Conservation (phyloP, 2,888 invertebrate genomes). For the Miltochrista miniata region DNA sequence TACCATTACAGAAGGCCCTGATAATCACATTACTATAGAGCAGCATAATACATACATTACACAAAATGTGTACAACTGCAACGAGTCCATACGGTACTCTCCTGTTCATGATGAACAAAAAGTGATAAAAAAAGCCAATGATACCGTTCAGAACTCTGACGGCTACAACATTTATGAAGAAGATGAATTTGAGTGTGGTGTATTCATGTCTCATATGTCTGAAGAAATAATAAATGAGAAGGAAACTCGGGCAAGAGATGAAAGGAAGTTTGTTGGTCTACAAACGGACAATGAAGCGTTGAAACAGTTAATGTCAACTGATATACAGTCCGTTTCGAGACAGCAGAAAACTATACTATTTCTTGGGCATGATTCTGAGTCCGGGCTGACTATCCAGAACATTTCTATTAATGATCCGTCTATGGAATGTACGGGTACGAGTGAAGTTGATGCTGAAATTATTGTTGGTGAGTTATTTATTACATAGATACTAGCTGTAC, state of each 20-base stretch:
- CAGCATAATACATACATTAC: constrained; percentile 69
- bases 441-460: constrained; percentile 45
- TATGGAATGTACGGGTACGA: constrained; percentile 49
- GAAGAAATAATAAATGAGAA: constrained; percentile 65
- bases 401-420: constrained; percentile 64
- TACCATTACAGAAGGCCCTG: constrained; percentile 48
- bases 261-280: constrained; percentile 48
- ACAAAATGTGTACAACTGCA: constrained; percentile 65
- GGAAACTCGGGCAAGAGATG: constrained; percentile 48
- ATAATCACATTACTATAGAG: constrained; percentile 57
- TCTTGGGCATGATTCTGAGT: constrained; percentile 60
- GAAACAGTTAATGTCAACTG: constrained; percentile 70
- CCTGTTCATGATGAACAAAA: constrained; percentile 50
- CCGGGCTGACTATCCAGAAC: constrained; percentile 71
- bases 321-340: constrained; percentile 61
- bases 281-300: constrained; percentile 61
- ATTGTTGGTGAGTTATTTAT: constrained; percentile 49
- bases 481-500: background rate
- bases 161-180: constrained; percentile 53
- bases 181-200: constrained; percentile 65
- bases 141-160: constrained; percentile 32
- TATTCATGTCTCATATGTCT: constrained; percentile 60
- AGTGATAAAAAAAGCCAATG: constrained; percentile 43
- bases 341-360: constrained; percentile 71
- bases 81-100: constrained; percentile 49